Conservation (phyloP, 2,888 invertebrate genomes). For the Panzeria rudis region DNA sequence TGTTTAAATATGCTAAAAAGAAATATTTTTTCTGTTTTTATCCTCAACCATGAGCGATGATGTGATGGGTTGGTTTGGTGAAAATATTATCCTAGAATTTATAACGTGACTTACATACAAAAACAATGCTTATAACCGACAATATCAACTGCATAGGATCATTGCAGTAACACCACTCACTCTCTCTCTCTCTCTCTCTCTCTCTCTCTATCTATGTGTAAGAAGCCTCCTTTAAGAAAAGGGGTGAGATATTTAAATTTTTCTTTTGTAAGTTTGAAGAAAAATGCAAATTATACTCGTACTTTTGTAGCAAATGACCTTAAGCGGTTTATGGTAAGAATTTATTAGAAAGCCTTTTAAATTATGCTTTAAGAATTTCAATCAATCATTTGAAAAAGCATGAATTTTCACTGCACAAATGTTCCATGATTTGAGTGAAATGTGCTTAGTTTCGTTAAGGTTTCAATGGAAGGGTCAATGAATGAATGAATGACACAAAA, state of each 20-base stretch:
- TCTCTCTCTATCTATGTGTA: too few species aligned
- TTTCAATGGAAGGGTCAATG: too few species aligned
- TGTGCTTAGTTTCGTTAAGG: not conserved
- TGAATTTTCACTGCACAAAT: not conserved
- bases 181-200: too few species aligned
- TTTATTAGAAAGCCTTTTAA: slow-evolving; percentile 20
- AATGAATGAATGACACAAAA: too few species aligned
- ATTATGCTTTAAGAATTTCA: slow-evolving; percentile 52
- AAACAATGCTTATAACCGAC: slow-evolving; percentile 54
- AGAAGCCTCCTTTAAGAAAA: slow-evolving; percentile 33
- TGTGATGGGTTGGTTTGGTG: slow-evolving; percentile 52
- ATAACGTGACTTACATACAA: slow-evolving; percentile 68
- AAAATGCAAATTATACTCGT: slow-evolving; percentile 55
- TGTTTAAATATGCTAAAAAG: slow-evolving; percentile 43
- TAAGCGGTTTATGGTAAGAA: slow-evolving; percentile 68
- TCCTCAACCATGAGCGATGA: slow-evolving; percentile 41
- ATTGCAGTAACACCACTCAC: not conserved
- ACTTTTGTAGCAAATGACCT: slow-evolving; percentile 61
- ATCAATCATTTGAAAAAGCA: slow-evolving; percentile 62
- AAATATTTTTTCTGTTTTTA: not conserved
- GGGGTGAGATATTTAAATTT: slow-evolving; percentile 55
- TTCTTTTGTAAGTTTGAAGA: not conserved
- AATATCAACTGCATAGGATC: slow-evolving; percentile 35
- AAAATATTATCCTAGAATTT: slow-evolving; percentile 53
- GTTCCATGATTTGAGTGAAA: not conserved